phyloP scores from a whole-genome alignment of 2,888 invertebrate genomes.

The Oscheius myriophilus region DNA sequence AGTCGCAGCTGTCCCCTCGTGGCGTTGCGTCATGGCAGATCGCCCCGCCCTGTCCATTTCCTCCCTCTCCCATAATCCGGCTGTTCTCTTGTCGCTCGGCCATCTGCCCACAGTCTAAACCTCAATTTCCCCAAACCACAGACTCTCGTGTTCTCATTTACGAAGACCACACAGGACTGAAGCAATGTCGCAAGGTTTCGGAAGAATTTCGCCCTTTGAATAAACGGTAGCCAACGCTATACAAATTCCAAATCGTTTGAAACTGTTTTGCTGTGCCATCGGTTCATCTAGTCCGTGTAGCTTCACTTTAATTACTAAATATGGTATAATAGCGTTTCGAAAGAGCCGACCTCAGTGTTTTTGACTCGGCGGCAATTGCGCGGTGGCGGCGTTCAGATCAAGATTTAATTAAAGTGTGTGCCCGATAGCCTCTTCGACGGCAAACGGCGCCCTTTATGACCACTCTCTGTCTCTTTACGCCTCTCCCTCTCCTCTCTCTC shows the following conservation, averaged over 20 bases:
- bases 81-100: constrained; percentile 14
- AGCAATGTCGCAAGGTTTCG: too few species aligned
- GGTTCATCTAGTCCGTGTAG: too few species aligned
- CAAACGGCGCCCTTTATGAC: too few species aligned
- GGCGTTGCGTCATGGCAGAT: constrained; percentile 23
- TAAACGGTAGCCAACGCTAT: too few species aligned
- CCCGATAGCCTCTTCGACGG: constrained; percentile 17
- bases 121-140: background rate
- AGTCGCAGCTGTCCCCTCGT: too few species aligned
- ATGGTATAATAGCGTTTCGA: too few species aligned
- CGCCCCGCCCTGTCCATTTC: constrained; percentile 23
- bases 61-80: constrained; percentile 19
- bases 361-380: constrained; percentile 15
- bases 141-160: too few species aligned
- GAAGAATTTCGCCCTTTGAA: too few species aligned
- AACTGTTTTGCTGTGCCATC: too few species aligned
- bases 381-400: constrained; percentile 23
- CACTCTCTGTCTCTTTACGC: constrained; percentile 17
- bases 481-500: constrained; percentile 1
- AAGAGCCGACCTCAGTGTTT: constrained; percentile 3
- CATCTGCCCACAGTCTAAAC: constrained; percentile 17
- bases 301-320: too few species aligned
- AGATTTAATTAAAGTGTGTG: constrained; percentile 28
- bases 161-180: too few species aligned
- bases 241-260: too few species aligned